phyloP scores from a whole-genome alignment of 2,888 invertebrate species.

The Calameuta pallipes region DNA sequence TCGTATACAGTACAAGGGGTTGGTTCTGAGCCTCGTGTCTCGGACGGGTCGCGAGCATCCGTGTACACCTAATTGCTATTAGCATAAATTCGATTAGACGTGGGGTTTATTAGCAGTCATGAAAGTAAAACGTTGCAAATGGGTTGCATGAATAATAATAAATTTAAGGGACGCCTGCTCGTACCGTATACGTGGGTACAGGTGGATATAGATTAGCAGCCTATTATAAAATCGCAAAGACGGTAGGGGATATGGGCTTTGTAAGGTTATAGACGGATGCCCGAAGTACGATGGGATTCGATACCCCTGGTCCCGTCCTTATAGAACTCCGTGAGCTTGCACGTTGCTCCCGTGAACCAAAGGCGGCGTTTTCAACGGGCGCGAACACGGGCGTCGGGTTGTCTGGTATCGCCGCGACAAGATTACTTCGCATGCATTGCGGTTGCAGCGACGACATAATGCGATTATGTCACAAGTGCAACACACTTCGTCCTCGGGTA shows the following conservation, averaged over 20 bases:
- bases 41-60: conserved; percentile 24
- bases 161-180: neutral
- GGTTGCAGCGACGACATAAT: conserved; percentile 34
- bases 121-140: conserved; percentile 52
- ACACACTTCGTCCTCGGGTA: conserved; percentile 4
- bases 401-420: conserved; percentile 37
- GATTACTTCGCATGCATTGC: conserved; percentile 50
- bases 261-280: neutral
- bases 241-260: neutral
- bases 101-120: conserved; percentile 46
- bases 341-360: neutral
- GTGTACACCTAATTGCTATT: conserved; percentile 49
- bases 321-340: neutral
- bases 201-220: neutral
- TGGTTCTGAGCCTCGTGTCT: conserved; percentile 12
- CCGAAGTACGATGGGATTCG: neutral
- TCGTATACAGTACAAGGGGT: neutral
- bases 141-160: conserved; percentile 49
- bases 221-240: neutral
- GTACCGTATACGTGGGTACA: neutral
- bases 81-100: conserved; percentile 54
- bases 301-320: too few species aligned
- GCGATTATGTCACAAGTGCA: conserved; percentile 32
- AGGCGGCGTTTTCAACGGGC: neutral
- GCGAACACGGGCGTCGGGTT: conserved; percentile 32